Evolutionary conservation across 2,113 vertebrate species (phyloP).

Genomic region (Silurus meridionalis): DNA sequence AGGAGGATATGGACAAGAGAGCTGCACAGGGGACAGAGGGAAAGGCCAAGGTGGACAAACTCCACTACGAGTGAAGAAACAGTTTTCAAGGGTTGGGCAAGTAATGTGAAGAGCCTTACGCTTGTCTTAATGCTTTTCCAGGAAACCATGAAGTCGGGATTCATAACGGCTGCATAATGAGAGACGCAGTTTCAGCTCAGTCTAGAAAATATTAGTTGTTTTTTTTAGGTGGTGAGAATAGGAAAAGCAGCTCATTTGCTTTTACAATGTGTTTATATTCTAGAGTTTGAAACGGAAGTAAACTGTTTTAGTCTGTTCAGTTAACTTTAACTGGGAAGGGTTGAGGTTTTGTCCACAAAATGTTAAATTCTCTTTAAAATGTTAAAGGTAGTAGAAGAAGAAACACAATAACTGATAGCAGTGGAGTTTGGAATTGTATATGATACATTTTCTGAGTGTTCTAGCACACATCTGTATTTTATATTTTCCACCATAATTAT

Average conservation of each 20-base stretch:
- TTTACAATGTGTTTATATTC: conserved; percentile 6
- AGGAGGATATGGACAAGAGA: conserved; percentile 35
- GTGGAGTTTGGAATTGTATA: background rate
- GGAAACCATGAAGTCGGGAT: background rate
- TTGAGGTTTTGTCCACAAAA: background rate
- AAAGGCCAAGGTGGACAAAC: conserved; percentile 25
- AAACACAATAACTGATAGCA: background rate
- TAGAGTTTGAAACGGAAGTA: background rate
- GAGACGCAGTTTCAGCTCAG: background rate
- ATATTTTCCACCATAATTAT: background rate
- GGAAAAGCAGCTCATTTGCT: background rate
- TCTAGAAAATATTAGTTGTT: background rate
- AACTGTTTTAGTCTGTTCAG: background rate
- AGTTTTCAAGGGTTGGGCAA: conserved; percentile 37
- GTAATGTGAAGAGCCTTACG: conserved; percentile 27
- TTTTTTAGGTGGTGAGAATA: background rate
- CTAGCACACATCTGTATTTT: background rate
- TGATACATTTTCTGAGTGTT: background rate
- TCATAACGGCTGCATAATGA: background rate
- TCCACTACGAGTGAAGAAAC: conserved; percentile 26
- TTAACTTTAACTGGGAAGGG: background rate
- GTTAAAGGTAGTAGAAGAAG: background rate
- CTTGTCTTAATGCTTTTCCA: conserved; percentile 1
- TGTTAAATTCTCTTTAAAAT: background rate
- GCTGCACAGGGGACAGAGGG: conserved; percentile 16